Percentiles rank a stretch among this genome's conserved stretches.
Conservation (phyloP, 1,140 invertebrate genomes). For the Pygmarrhopalites habei region DNA sequence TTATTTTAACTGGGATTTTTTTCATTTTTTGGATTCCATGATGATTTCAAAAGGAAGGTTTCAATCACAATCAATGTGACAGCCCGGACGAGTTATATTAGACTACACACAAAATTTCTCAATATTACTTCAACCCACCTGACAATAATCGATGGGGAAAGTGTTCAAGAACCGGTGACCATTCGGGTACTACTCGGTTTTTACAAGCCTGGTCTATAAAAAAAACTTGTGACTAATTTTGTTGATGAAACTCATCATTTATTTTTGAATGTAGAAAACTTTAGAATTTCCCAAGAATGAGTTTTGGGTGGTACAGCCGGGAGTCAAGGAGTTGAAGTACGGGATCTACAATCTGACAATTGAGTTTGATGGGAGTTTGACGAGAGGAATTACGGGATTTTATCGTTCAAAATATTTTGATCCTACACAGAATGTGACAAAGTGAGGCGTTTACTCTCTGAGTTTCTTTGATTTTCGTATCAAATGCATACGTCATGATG, state of each 20-base stretch:
- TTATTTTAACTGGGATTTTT: not conserved
- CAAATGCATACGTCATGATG: too few species aligned
- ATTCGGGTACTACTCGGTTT: too few species aligned
- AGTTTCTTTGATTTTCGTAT: not conserved
- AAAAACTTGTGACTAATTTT: not conserved
- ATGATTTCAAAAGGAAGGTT: slow-evolving; percentile 9
- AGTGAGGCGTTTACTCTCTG: slow-evolving; percentile 49
- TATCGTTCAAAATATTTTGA: slow-evolving; percentile 68
- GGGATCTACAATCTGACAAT: slow-evolving; percentile 57
- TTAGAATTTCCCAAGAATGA: slow-evolving; percentile 55
- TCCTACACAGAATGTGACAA: slow-evolving; percentile 49
- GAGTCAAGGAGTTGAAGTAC: slow-evolving; percentile 47
- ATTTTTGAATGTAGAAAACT: slow-evolving; percentile 38
- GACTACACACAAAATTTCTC: slow-evolving; percentile 45
- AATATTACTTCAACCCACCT: slow-evolving; percentile 7
- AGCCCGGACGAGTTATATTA: slow-evolving; percentile 42
- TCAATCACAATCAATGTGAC: slow-evolving; percentile 37
- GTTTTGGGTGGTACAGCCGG: slow-evolving; percentile 57
- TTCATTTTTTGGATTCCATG: not conserved
- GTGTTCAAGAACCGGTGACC: too few species aligned
- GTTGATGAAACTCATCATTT: not conserved
- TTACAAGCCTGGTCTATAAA: too few species aligned
- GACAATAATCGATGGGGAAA: not conserved
- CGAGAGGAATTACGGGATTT: slow-evolving; percentile 62
- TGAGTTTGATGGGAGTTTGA: slow-evolving; percentile 61